Evolutionary conservation across 2,888 invertebrate genomes (phyloP).

Genomic region (Diadegma fenestrale): DNA sequence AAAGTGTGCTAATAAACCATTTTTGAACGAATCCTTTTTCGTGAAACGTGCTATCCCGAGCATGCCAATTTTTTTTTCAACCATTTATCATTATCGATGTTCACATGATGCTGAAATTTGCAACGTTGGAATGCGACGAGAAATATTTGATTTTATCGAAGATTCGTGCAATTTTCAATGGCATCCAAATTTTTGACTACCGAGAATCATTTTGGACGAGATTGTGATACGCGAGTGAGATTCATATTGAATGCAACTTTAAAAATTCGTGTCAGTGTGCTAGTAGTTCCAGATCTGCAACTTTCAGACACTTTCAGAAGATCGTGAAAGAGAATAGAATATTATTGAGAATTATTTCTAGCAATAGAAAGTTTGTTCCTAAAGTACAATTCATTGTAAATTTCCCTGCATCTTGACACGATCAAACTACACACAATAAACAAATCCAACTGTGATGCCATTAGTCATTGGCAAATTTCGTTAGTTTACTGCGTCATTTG

Average conservation of each 20-base stretch:
- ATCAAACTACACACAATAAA: neutral
- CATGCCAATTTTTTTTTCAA: slow-evolving; percentile 16
- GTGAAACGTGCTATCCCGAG: slow-evolving; percentile 41
- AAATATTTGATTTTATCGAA: no score
- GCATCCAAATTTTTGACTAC: no score
- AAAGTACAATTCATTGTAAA: neutral
- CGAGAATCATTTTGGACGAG: neutral
- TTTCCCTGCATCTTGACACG: neutral
- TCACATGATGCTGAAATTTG: no score
- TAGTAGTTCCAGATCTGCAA: neutral
- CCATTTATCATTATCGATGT: neutral
- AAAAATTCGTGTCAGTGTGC: neutral
- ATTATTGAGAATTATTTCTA: neutral
- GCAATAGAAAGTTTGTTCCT: slow-evolving; percentile 3
- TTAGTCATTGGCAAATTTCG: neutral
- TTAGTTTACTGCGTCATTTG: neutral
- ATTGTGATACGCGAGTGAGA: neutral
- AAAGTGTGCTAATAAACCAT: slow-evolving; percentile 60
- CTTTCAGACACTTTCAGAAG: neutral
- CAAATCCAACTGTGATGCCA: neutral
- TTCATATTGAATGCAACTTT: neutral
- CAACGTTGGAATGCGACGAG: no score
- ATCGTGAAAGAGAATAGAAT: neutral
- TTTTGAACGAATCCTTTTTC: slow-evolving; percentile 37
- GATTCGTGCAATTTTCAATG: no score